These are phyloP conservation scores for Caenorhabditis uteleia DNA, from an alignment of 2,888 invertebrate genomes.

Conservation along the genomic window DNA sequence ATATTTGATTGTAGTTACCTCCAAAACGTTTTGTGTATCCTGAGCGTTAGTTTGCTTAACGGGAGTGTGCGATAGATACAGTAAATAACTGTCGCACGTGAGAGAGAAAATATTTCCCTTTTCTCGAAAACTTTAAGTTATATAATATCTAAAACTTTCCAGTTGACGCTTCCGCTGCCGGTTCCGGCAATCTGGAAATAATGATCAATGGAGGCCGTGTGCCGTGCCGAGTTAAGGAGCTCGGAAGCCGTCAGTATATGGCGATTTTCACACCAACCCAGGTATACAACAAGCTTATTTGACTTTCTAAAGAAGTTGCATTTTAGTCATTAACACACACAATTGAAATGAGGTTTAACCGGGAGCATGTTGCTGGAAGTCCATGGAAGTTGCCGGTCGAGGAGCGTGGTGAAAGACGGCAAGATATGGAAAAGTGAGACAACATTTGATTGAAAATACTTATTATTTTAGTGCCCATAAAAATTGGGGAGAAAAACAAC, in stretches of 20 bases:
- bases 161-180: slow-evolving; percentile 95
- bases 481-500: not conserved
- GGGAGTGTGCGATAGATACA: too few relatives aligned
- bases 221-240: slow-evolving; percentile 85
- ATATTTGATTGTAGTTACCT: too few relatives aligned
- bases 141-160: too few relatives aligned
- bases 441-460: not conserved
- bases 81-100: not conserved
- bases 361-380: slow-evolving; percentile 53
- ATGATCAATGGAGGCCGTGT: slow-evolving; percentile 92
- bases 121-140: too few relatives aligned
- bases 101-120: not conserved
- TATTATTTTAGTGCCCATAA: too few relatives aligned
- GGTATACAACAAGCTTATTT: slow-evolving; percentile 10
- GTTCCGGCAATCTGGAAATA: slow-evolving; percentile 92
- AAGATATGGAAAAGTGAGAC: slow-evolving; percentile 41
- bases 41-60: too few relatives aligned
- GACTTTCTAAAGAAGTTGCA: slow-evolving; percentile 1
- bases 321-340: slow-evolving; percentile 81
- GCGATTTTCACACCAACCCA: slow-evolving; percentile 92
- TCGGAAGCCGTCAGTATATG: slow-evolving; percentile 83
- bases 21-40: too few relatives aligned
- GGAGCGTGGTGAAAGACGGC: slow-evolving; percentile 42
- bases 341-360: slow-evolving; percentile 91
- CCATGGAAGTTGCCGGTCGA: slow-evolving; percentile 52